phyloP scores from a whole-genome alignment of 2,888 invertebrate species.

The Troglohyphantes excavatus region DNA sequence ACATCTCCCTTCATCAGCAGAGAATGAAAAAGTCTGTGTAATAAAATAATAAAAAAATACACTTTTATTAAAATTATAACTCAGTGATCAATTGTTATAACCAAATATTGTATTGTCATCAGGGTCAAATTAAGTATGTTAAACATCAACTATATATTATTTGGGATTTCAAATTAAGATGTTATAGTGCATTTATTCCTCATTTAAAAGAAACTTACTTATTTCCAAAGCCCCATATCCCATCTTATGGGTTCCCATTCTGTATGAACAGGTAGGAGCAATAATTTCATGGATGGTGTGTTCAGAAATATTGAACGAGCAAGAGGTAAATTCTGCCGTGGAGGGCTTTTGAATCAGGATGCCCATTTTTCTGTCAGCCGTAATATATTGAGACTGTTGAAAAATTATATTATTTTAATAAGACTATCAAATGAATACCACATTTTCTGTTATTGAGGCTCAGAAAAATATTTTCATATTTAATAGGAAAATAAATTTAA shows the following conservation, averaged over 20 bases:
- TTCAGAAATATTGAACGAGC: constrained; percentile 61
- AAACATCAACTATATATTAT: too few relatives aligned
- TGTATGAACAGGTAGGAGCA: constrained; percentile 96
- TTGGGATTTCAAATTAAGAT: too few relatives aligned
- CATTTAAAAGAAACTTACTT: constrained; percentile 85
- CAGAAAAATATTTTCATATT: background rate
- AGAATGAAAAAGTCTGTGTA: too few relatives aligned
- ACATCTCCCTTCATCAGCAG: too few relatives aligned
- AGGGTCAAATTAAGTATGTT: too few relatives aligned
- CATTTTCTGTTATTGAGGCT: background rate
- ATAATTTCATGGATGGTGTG: constrained; percentile 88
- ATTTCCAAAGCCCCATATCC: constrained; percentile 93
- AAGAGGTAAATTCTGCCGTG: constrained; percentile 11
- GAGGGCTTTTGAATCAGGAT: constrained; percentile 27
- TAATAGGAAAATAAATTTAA: background rate
- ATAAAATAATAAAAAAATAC: too few relatives aligned
- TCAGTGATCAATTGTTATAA: too few relatives aligned
- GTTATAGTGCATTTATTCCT: too few relatives aligned
- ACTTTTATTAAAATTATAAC: too few relatives aligned
- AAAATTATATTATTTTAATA: too few relatives aligned
- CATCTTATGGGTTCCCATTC: constrained; percentile 94
- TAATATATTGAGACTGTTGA: constrained; percentile 54
- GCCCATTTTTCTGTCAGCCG: constrained; percentile 54
- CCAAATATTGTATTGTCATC: too few relatives aligned
- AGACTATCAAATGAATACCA: too few relatives aligned